Conservation (phyloP, 1,140 invertebrate species). For the Stenopsyche tienmushanensis region DNA sequence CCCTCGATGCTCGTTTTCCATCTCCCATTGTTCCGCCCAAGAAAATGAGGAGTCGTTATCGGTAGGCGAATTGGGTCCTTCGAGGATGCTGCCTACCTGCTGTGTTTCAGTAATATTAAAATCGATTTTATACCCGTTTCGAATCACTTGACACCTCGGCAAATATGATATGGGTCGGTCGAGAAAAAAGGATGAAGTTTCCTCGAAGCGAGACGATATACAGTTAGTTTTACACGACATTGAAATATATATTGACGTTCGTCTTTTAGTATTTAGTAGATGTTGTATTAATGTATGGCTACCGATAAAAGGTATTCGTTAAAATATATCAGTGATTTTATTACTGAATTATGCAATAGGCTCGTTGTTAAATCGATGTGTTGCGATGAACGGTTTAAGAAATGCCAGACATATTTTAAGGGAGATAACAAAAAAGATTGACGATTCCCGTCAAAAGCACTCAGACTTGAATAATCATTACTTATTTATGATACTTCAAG, state of each 20-base stretch:
- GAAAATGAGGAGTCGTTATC: too few relatives aligned
- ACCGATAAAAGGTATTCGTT: conserved; percentile 23
- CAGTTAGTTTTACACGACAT: too few relatives aligned
- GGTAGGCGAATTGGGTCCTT: too few relatives aligned
- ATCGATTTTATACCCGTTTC: conserved; percentile 25
- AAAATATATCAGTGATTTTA: conserved; percentile 27
- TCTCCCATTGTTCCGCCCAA: too few relatives aligned
- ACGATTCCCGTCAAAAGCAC: conserved; percentile 1
- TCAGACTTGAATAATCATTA: background rate
- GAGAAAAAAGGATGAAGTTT: background rate
- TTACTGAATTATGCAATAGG: conserved; percentile 29
- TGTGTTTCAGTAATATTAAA: conserved; percentile 32
- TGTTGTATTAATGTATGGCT: conserved; percentile 16
- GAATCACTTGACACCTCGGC: conserved; percentile 32
- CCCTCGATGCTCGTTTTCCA: too few relatives aligned
- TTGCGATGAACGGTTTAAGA: conserved; percentile 14
- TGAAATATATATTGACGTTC: too few relatives aligned
- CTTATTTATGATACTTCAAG: background rate
- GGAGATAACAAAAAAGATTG: conserved; percentile 19
- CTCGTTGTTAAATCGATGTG: conserved; percentile 9
- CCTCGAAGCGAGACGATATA: too few relatives aligned
- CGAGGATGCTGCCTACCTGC: too few relatives aligned
- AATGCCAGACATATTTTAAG: conserved; percentile 16
- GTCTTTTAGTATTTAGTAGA: conserved; percentile 4
- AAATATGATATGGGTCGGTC: conserved; percentile 4